These are phyloP conservation scores for Tragelaphus strepsiceros DNA, from an alignment of 2,113 vertebrate genomes.

Conservation along the genomic window DNA sequence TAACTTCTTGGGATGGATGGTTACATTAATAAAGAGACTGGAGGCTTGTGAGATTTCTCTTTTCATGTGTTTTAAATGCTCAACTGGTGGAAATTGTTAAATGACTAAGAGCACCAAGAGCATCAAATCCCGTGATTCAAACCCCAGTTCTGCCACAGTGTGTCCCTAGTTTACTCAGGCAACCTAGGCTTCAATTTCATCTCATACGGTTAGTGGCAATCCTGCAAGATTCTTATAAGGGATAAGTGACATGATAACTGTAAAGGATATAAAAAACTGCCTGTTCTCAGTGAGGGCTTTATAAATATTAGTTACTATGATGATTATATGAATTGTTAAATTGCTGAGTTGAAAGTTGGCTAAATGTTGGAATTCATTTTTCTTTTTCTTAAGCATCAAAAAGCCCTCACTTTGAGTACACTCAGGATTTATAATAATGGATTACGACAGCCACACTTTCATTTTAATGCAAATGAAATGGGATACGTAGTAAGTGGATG, in stretches of 20 bases:
- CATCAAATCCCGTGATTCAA: not conserved
- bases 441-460: conserved; percentile 79
- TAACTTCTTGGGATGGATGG: not conserved
- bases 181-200: not conserved
- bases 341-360: not conserved
- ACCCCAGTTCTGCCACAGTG: not conserved
- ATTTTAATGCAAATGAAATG: conserved; percentile 83
- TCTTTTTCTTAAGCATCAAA: conserved; percentile 69
- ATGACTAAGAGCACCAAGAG: not conserved
- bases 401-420: conserved; percentile 73
- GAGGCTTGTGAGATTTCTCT: not conserved
- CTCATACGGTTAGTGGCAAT: too few relatives aligned
- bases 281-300: not conserved
- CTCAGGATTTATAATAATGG: conserved; percentile 75
- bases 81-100: not conserved
- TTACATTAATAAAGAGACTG: not conserved
- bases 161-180: not conserved
- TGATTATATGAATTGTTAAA: not conserved
- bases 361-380: not conserved
- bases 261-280: not conserved
- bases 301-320: not conserved
- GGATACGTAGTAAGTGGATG: conserved; percentile 80
- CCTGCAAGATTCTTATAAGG: not conserved
- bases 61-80: not conserved
- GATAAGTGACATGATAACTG: not conserved